These are phyloP conservation scores for Muscicapa striata DNA, from an alignment of 2,797 vertebrate genomes.

Conservation along the genomic window DNA sequence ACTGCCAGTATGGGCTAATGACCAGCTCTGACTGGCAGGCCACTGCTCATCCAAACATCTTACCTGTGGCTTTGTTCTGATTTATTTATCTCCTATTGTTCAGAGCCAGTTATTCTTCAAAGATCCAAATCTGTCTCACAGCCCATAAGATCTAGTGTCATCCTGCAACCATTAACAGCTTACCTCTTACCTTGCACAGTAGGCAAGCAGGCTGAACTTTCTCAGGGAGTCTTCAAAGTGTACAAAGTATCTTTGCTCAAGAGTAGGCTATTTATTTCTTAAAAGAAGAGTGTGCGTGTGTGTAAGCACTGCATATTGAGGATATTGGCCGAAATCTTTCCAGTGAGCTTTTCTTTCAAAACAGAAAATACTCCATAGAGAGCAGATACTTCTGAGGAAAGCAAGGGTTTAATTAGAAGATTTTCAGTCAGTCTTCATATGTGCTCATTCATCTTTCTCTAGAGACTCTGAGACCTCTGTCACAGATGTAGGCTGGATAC, in stretches of 20 bases:
- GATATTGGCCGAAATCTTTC: background rate
- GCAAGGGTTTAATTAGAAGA: background rate
- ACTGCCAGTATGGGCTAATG: background rate
- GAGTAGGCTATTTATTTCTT: background rate
- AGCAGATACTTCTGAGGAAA: background rate
- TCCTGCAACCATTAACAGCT: background rate
- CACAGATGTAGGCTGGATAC: slow-evolving; percentile 16
- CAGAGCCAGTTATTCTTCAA: background rate
- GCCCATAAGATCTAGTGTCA: background rate
- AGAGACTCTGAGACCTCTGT: background rate
- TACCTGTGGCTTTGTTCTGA: background rate
- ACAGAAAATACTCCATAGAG: background rate
- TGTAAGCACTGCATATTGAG: background rate
- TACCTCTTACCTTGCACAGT: background rate
- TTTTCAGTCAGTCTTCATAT: background rate
- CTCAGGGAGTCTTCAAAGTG: background rate
- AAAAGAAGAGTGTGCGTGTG: background rate
- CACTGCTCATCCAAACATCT: background rate
- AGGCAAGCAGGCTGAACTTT: background rate
- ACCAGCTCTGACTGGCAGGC: background rate
- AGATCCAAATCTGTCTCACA: background rate
- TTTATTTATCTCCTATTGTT: background rate
- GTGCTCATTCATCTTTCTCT: background rate
- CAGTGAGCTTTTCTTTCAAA: background rate
- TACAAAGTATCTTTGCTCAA: background rate